A percentile compares a stretch with the other conserved stretches of the same genome.
phyloP scores from a whole-genome alignment of 1,140 invertebrate species.

The Steinernema khuongi region DNA sequence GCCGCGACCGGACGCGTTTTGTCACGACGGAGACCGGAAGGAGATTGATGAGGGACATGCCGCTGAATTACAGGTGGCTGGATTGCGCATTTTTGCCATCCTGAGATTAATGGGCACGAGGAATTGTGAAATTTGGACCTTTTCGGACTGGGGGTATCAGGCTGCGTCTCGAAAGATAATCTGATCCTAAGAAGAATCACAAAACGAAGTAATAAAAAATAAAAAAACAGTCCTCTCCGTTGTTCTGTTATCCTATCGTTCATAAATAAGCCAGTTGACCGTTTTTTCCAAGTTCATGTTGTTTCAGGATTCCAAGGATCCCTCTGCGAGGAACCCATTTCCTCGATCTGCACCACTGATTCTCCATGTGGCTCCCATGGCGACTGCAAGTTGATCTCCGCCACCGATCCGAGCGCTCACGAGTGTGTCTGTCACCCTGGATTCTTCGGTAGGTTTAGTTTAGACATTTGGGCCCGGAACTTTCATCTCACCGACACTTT shows the following conservation, averaged over 20 bases:
- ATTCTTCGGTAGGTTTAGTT: constrained; percentile 8
- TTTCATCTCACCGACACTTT: constrained; percentile 12
- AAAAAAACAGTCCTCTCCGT: no score
- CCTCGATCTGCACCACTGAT: neutral
- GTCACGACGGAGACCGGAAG: neutral
- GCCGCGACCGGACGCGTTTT: neutral
- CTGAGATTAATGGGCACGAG: no score
- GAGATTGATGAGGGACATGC: constrained; percentile 1
- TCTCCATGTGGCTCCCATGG: neutral
- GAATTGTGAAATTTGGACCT: no score
- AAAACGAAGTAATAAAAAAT: no score
- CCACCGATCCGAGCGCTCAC: neutral
- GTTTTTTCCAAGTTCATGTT: neutral
- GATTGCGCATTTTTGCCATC: neutral
- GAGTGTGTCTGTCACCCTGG: neutral
- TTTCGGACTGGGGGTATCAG: no score
- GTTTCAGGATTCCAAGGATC: neutral
- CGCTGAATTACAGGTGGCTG: neutral
- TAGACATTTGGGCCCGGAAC: neutral
- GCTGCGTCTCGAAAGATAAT: no score
- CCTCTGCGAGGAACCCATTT: neutral
- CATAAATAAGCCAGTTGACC: no score
- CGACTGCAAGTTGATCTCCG: neutral
- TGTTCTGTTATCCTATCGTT: no score
- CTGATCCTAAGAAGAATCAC: no score